Conservation (phyloP, 2,113 vertebrate genomes). For the Crypturellus undulatus region DNA sequence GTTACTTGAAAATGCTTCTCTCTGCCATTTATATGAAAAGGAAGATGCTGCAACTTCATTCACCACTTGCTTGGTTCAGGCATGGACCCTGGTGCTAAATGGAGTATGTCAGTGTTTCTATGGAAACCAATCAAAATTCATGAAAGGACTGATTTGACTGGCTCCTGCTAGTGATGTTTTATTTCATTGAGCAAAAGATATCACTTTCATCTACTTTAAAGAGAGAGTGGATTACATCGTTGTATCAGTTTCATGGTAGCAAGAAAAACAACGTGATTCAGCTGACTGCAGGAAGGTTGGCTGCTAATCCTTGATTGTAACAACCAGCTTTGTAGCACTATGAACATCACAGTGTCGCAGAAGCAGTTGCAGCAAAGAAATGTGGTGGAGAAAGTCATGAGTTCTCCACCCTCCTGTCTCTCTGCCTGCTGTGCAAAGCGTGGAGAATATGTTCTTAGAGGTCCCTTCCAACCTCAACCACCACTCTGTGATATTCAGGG, state of each 20-base stretch:
- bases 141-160: conserved; percentile 36
- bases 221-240: conserved; percentile 10
- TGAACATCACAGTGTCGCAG: background rate
- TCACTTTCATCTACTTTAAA: conserved; percentile 35
- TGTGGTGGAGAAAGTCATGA: background rate
- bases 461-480: too few species aligned
- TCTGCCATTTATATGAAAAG: background rate
- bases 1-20: background rate
- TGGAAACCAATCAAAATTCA: conserved; percentile 67
- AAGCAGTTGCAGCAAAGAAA: background rate
- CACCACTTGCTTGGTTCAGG: conserved; percentile 38
- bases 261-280: background rate
- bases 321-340: background rate
- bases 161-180: conserved; percentile 42
- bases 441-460: background rate
- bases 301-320: background rate
- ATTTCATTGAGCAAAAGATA: conserved; percentile 31
- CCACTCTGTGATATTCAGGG: too few species aligned
- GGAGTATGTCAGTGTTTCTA: conserved; percentile 52
- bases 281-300: background rate
- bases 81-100: conserved; percentile 42
- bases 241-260: background rate
- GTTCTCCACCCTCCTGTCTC: background rate
- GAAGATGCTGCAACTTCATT: background rate
- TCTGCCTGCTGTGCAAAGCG: background rate